Base-by-base conservation (phyloP, 2,797 vertebrate genomes). In the Sphaeramia orbicularis region DNA sequence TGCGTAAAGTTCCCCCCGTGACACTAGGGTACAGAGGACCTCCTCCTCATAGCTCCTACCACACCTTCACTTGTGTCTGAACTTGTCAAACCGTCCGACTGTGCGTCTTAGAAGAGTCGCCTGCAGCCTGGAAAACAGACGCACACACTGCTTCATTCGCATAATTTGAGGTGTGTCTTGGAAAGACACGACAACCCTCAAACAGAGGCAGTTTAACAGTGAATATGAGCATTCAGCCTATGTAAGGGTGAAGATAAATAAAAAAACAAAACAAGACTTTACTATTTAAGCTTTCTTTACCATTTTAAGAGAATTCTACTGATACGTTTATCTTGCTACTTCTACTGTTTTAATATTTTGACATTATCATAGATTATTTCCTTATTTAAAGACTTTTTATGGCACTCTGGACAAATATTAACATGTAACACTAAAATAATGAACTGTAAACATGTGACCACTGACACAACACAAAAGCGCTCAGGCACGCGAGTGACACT, bases 21-120 rank as follows among this genome's bases (percentile, higher is more conserved):
- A 74, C 72, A 67, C 42, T 50, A 18, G 4, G 21, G 30, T 47
- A 19, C 45, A 35, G 14, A 2, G 2, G 18, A 7, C 47, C 40
- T 71, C 59, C 68, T 72, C 56, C 55, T 67, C 15, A n/a, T 2
- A 18, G 38, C 50, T 13, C 41, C 37, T 10, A 78, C 83, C 90
- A 84, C 91, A 85, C 89, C 86, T 81, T 81, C 54, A 43, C 42
- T 16, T 56, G 35, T 71, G 81, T 71, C 82, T 77, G 7, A 63
- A 72, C 87, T 75, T 81, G 86, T 71, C 21, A 24, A 24, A 24
- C 44, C 43, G 38, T 9, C 32, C 44, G 21, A 44, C 7, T 5
- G 10, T 27, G 6, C 21, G 16, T n/a, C 9, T 19, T 30, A 35
- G 10, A 10, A 40, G 5, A 65, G 10, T 7, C 27, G 10, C 10